These are phyloP conservation scores for Troilus luridus DNA, from an alignment of 2,888 invertebrate species.

Conservation along the genomic window DNA sequence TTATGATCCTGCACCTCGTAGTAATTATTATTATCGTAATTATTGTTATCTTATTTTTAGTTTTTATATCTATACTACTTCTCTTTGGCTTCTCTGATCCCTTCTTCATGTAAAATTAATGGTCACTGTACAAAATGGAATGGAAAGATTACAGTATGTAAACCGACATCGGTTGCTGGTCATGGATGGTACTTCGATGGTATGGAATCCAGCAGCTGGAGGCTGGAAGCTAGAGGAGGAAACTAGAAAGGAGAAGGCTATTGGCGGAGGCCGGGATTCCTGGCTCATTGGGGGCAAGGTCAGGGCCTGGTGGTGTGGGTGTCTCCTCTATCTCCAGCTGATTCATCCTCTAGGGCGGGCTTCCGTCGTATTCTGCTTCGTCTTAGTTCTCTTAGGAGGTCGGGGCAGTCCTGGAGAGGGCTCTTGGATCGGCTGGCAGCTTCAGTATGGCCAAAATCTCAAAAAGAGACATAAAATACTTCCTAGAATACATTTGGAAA, in stretches of 20 bases:
- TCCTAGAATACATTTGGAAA: no score
- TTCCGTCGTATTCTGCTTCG: not conserved
- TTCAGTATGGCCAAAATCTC: no score
- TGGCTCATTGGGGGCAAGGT: not conserved
- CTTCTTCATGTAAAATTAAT: no score
- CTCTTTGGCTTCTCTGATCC: no score
- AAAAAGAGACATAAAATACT: not conserved
- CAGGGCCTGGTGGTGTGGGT: not conserved
- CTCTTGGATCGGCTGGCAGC: not conserved
- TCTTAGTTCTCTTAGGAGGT: not conserved
- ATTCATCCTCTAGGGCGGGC: constrained; percentile 6
- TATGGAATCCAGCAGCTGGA: not conserved
- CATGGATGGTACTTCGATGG: not conserved
- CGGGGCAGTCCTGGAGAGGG: not conserved
- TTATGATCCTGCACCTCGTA: no score
- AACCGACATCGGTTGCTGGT: not conserved
- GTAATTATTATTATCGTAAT: no score
- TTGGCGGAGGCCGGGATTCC: constrained; percentile 25
- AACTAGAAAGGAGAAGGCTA: constrained; percentile 13
- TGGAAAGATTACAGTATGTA: no score
- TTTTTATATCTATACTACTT: no score
- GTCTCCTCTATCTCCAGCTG: constrained; percentile 7
- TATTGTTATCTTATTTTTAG: no score
- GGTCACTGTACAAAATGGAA: no score
- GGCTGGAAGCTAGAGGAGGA: not conserved